Conservation (phyloP, 2,888 invertebrate genomes). For the Lycocerus yunnanus region DNA sequence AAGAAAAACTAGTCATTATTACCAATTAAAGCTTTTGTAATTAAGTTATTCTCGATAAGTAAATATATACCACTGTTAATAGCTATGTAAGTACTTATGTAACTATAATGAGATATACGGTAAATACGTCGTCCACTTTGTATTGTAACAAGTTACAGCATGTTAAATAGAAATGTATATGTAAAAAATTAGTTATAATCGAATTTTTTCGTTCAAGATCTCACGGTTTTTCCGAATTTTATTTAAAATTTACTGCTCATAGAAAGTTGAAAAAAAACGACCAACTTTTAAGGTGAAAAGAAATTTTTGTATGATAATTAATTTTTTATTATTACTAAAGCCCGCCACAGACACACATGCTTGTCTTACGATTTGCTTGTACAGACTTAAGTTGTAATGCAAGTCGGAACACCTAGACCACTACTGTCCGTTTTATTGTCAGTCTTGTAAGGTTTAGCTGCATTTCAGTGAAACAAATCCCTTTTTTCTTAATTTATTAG, state of each 20-base stretch:
- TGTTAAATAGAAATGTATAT: conserved; percentile 24
- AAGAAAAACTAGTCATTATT: conserved; percentile 24
- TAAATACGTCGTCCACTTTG: conserved; percentile 27
- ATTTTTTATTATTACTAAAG: background rate
- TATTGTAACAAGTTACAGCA: conserved; percentile 24
- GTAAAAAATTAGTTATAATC: conserved; percentile 7
- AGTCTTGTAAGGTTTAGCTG: too few relatives aligned
- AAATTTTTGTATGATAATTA: background rate
- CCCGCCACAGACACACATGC: too few relatives aligned
- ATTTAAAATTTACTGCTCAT: too few relatives aligned
- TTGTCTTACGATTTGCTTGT: too few relatives aligned
- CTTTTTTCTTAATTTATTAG: too few relatives aligned
- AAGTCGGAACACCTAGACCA: too few relatives aligned
- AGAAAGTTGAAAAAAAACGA: too few relatives aligned
- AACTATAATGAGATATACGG: conserved; percentile 15
- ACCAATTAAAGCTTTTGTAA: conserved; percentile 19
- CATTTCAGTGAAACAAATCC: too few relatives aligned
- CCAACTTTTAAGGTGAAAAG: background rate
- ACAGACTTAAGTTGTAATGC: too few relatives aligned
- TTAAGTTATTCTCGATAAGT: conserved; percentile 22
- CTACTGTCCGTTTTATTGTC: too few relatives aligned
- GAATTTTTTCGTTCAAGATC: background rate
- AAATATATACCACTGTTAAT: conserved; percentile 7
- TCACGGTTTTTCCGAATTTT: background rate
- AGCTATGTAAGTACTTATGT: conserved; percentile 19